Evolutionary conservation across 2,888 invertebrate genomes (phyloP).

Genomic region (Malacosoma neustria): DNA sequence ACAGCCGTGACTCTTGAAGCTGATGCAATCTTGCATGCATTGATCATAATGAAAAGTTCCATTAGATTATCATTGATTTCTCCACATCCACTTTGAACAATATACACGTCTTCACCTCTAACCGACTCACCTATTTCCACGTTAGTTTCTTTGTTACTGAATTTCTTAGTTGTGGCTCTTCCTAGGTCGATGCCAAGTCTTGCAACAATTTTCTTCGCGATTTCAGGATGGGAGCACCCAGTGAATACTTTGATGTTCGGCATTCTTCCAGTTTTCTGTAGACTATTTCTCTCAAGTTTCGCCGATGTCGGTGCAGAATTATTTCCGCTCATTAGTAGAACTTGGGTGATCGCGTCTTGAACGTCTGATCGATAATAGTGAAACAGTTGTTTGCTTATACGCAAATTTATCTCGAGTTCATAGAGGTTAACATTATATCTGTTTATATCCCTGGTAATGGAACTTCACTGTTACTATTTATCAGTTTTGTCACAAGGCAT

Average conservation of each 20-base stretch:
- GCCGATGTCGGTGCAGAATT: slow-evolving; percentile 15
- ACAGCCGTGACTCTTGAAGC: slow-evolving; percentile 93
- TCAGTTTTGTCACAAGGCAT: too few relatives aligned
- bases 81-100: slow-evolving; percentile 92
- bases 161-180: slow-evolving; percentile 98
- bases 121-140: slow-evolving; percentile 95
- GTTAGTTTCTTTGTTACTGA: slow-evolving; percentile 98
- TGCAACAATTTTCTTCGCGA: slow-evolving; percentile 96
- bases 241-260: slow-evolving; percentile 99
- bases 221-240: slow-evolving; percentile 97
- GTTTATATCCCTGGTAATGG: slow-evolving; percentile 40
- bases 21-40: slow-evolving; percentile 94
- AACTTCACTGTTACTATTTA: slow-evolving; percentile 29
- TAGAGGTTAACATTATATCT: slow-evolving; percentile 42
- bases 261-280: slow-evolving; percentile 78
- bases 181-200: slow-evolving; percentile 95
- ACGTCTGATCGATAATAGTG: slow-evolving; percentile 23
- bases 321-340: slow-evolving; percentile 9
- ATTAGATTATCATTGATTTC: slow-evolving; percentile 94
- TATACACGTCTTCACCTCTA: slow-evolving; percentile 94
- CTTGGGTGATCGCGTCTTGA: slow-evolving; percentile 30
- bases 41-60: slow-evolving; percentile 95
- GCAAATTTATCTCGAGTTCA: slow-evolving; percentile 57
- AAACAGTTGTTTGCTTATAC: slow-evolving; percentile 42
- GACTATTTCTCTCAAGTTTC: slow-evolving; percentile 22